These are phyloP conservation scores for Lacanobia oleracea DNA, from an alignment of 2,888 invertebrate genomes.

Conservation along the genomic window DNA sequence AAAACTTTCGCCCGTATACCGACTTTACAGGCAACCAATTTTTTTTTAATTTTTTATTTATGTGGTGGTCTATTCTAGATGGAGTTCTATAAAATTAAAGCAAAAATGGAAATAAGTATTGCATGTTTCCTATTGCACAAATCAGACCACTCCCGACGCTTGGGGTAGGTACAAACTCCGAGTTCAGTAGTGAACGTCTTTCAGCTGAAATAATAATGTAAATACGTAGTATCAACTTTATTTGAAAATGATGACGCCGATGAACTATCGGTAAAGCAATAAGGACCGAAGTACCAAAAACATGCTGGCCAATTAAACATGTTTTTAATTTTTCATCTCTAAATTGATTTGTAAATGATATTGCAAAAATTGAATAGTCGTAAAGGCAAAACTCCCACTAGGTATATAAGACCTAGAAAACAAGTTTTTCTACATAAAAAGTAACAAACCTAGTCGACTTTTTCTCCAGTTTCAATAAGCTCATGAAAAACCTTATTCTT, in stretches of 20 bases:
- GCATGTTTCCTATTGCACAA: no score
- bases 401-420: background rate
- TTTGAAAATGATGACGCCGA: background rate
- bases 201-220: background rate
- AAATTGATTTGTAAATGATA: background rate
- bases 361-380: background rate
- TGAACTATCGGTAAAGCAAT: background rate
- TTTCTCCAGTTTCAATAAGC: slow-evolving; percentile 17
- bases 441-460: background rate
- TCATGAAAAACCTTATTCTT: slow-evolving; percentile 17
- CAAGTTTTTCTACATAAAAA: background rate
- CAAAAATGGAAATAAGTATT: no score
- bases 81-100: no score
- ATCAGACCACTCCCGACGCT: no score
- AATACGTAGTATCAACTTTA: background rate
- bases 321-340: background rate
- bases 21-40: no score
- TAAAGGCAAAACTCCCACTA: background rate
- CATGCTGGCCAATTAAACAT: background rate
- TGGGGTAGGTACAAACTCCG: background rate
- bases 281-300: background rate
- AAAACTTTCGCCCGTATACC: no score
- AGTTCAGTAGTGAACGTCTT: background rate
- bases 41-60: no score
- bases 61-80: no score